Evolutionary conservation across 2,888 invertebrate species (phyloP).

Genomic region (Euproctis similis): DNA sequence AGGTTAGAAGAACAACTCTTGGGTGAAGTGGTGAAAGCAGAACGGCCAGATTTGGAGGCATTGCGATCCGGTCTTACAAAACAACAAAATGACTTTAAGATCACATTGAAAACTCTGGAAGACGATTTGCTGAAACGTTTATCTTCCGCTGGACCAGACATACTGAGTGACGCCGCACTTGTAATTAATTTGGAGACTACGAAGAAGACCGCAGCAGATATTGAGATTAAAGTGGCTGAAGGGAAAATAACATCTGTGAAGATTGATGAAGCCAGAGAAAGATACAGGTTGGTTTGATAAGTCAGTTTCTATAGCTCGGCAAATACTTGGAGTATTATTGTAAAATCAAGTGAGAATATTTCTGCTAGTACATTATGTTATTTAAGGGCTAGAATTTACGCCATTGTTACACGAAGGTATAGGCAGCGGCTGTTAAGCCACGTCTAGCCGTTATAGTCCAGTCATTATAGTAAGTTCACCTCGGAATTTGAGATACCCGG

Average conservation of each 20-base stretch:
- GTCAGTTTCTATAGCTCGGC: no score
- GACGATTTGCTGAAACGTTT: conserved; percentile 90
- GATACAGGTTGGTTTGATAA: no score
- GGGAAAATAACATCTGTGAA: conserved; percentile 89
- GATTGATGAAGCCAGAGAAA: conserved; percentile 93
- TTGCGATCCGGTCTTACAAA: conserved; percentile 89
- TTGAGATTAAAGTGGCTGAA: conserved; percentile 89
- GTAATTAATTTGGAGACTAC: conserved; percentile 95
- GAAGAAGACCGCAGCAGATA: conserved; percentile 93
- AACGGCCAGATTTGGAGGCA: conserved; percentile 92
- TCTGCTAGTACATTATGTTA: no score
- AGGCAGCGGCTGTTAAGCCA: no score
- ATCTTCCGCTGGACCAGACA: conserved; percentile 93
- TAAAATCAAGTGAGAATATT: no score
- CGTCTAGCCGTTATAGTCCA: no score
- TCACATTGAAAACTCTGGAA: conserved; percentile 92
- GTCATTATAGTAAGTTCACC: no score
- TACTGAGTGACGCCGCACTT: conserved; percentile 90
- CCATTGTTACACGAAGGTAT: no score
- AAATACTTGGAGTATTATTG: no score
- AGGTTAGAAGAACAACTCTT: conserved; percentile 92
- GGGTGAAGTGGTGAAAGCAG: conserved; percentile 94
- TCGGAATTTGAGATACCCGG: no score
- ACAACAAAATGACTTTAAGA: conserved; percentile 96
- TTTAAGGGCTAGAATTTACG: no score